These are phyloP conservation scores for Drosophila testacea DNA, from an alignment of 2,888 invertebrate genomes.

Conservation along the genomic window DNA sequence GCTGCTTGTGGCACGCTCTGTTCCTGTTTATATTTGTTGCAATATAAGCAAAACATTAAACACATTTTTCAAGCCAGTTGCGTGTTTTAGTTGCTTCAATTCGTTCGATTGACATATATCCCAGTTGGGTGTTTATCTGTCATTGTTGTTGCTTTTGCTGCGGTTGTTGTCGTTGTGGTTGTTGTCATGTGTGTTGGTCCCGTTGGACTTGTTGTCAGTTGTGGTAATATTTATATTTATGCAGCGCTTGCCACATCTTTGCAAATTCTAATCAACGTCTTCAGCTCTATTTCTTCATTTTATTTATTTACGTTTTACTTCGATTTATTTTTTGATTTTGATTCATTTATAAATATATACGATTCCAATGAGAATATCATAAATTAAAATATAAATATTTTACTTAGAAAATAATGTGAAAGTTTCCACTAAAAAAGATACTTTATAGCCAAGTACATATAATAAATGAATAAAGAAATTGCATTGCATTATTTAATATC, in stretches of 20 bases:
- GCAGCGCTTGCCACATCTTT: slow-evolving; percentile 10
- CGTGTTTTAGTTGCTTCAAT: slow-evolving; percentile 27
- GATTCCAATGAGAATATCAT: neutral
- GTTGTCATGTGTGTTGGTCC: slow-evolving; percentile 14
- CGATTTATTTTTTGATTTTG: no score
- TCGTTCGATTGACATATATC: slow-evolving; percentile 69
- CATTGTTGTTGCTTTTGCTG: slow-evolving; percentile 2
- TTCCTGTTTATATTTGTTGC: slow-evolving; percentile 70
- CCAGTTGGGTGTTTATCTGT: slow-evolving; percentile 47
- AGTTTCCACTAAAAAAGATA: no score
- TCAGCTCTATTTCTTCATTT: slow-evolving; percentile 16
- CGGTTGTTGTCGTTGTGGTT: neutral
- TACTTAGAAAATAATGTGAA: no score
- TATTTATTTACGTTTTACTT: slow-evolving; percentile 4
- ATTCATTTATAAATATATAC: no score
- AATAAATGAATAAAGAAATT: no score
- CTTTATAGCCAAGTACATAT: no score
- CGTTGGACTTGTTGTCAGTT: slow-evolving; percentile 16
- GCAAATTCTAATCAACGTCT: slow-evolving; percentile 46
- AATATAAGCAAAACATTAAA: slow-evolving; percentile 56
- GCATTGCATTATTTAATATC: no score
- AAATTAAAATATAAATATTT: no score
- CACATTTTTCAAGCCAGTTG: slow-evolving; percentile 63
- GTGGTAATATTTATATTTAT: slow-evolving; percentile 20
- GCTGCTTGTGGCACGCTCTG: slow-evolving; percentile 37